Conservation (phyloP, 2,113 vertebrate genomes). For the Ailuropoda melanoleuca region DNA sequence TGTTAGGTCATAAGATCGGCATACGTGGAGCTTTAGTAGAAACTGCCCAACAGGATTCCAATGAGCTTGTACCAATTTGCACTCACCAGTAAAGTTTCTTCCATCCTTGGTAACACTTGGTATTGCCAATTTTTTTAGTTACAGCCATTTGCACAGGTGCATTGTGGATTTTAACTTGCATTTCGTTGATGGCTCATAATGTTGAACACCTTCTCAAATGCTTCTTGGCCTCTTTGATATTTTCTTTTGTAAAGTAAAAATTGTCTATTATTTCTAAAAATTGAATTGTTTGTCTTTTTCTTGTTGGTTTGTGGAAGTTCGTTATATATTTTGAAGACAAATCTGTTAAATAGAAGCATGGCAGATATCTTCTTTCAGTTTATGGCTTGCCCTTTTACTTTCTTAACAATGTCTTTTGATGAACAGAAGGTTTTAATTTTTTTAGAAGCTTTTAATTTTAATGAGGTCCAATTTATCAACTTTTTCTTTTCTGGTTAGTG, state of each 20-base stretch:
- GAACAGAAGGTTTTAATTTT: constrained; percentile 1
- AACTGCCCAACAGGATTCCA: too few relatives aligned
- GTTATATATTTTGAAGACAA: not conserved
- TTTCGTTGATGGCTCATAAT: not conserved
- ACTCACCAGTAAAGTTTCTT: not conserved
- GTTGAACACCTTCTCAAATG: not conserved
- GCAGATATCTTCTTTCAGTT: not conserved
- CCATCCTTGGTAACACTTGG: not conserved
- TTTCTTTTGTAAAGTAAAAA: not conserved
- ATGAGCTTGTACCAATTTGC: not conserved
- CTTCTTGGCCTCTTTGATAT: not conserved
- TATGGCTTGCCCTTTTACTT: not conserved
- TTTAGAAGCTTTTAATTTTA: constrained; percentile 8
- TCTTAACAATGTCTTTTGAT: not conserved
- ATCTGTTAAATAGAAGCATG: not conserved
- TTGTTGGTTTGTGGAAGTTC: not conserved
- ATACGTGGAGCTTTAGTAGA: not conserved
- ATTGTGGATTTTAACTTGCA: not conserved
- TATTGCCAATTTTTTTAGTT: not conserved
- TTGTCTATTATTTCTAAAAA: not conserved
- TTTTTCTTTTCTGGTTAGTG: not conserved
- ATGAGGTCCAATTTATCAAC: not conserved
- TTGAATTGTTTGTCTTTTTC: not conserved
- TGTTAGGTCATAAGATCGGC: not conserved
- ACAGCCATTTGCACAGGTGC: not conserved